These are phyloP conservation scores for Brotogeris chrysoptera DNA, from an alignment of 2,797 vertebrate genomes.

Conservation along the genomic window DNA sequence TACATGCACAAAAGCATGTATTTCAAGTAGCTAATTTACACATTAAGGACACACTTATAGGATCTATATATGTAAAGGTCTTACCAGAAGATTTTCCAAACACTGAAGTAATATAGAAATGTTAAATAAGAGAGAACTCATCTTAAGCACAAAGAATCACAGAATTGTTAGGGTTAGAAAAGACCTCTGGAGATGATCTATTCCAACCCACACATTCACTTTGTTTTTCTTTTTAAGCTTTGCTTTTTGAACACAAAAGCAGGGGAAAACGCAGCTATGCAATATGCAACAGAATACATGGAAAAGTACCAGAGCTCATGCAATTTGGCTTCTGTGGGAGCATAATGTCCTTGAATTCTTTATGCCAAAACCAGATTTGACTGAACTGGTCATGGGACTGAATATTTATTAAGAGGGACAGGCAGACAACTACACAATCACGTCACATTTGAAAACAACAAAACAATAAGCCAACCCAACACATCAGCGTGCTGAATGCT, in stretches of 20 bases:
- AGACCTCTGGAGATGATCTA: not conserved
- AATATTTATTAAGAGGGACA: not conserved
- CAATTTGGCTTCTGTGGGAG: not conserved
- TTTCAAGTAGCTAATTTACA: not conserved
- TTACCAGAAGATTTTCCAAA: not conserved
- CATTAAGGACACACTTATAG: not conserved
- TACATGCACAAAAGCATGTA: not conserved
- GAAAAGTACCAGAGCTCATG: accelerated
- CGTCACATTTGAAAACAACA: not conserved
- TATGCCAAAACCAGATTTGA: not conserved
- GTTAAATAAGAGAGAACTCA: not conserved
- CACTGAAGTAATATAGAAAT: not conserved
- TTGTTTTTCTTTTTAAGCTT: not conserved
- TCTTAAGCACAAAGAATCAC: not conserved
- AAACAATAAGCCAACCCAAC: not conserved
- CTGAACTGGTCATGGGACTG: not conserved
- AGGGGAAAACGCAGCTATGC: not conserved
- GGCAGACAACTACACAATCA: not conserved
- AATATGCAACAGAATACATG: not conserved
- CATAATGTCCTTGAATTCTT: not conserved
- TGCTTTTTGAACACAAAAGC: not conserved
- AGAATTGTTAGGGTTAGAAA: not conserved
- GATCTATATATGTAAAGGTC: not conserved
- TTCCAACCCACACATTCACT: not conserved
- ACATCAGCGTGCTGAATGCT: not conserved